These are phyloP conservation scores for Phymastichus coffea DNA, from an alignment of 1,140 invertebrate genomes.

Conservation along the genomic window DNA sequence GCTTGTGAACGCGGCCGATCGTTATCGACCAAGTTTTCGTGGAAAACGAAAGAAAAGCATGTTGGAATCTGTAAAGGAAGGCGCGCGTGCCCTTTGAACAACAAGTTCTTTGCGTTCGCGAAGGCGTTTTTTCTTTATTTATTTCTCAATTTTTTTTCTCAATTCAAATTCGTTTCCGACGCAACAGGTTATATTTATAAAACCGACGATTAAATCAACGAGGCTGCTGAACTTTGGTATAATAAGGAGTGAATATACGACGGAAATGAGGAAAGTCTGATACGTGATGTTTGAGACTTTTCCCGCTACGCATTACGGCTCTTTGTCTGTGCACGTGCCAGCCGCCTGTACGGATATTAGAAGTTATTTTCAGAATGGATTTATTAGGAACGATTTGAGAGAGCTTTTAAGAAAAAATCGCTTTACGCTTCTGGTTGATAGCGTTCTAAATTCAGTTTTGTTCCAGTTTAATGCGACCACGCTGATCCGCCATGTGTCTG, in stretches of 20 bases:
- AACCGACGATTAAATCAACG: background rate
- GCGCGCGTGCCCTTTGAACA: too few relatives aligned
- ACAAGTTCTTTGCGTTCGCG: too few relatives aligned
- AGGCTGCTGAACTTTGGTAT: background rate
- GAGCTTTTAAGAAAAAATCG: too few relatives aligned
- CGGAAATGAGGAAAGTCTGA: conserved; percentile 16
- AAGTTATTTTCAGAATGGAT: background rate
- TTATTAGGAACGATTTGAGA: too few relatives aligned
- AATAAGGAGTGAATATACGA: background rate
- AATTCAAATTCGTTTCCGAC: conserved; percentile 2
- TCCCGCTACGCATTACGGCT: background rate
- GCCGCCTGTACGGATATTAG: background rate
- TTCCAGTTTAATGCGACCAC: too few relatives aligned
- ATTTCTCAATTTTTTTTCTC: too few relatives aligned
- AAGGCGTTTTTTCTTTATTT: too few relatives aligned
- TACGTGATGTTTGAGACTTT: conserved; percentile 18
- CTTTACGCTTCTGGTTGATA: background rate
- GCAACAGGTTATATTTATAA: conserved; percentile 13
- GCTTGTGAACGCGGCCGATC: too few relatives aligned
- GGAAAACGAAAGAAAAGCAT: too few relatives aligned
- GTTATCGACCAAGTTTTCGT: too few relatives aligned
- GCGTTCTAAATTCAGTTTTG: background rate
- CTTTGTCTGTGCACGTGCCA: conserved; percentile 5
- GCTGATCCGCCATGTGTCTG: too few relatives aligned
- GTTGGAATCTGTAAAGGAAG: too few relatives aligned